Evolutionary conservation across 2,113 vertebrate genomes (phyloP).

Genomic region (Nyctereutes procyonoides): DNA sequence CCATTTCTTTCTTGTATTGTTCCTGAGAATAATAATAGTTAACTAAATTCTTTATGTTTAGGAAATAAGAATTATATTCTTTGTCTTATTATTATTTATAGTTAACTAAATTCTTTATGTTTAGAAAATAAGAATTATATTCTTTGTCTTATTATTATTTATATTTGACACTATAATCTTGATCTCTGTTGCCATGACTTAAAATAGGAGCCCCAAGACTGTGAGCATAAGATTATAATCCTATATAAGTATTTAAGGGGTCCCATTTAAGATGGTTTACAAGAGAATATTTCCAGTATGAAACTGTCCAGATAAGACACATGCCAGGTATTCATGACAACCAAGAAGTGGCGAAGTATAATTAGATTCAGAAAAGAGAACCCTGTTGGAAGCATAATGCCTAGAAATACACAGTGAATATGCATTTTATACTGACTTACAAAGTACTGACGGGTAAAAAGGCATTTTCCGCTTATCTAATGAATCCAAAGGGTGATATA

Average conservation of each 20-base stretch:
- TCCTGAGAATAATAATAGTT: constrained; percentile 49
- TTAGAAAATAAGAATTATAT: constrained; percentile 56
- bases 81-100: constrained; percentile 33
- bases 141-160: constrained; percentile 35
- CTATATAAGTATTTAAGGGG: constrained; percentile 11
- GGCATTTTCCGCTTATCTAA: not conserved
- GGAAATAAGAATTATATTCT: constrained; percentile 52
- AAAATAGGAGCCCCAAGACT: not conserved
- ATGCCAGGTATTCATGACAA: not conserved
- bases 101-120: constrained; percentile 25
- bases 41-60: constrained; percentile 26
- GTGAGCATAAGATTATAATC: not conserved
- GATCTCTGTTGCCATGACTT: not conserved
- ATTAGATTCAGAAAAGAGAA: constrained; percentile 38
- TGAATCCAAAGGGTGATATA: not conserved
- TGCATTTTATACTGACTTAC: not conserved
- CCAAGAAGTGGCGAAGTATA: constrained; percentile 5
- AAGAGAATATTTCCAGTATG: constrained; percentile 15
- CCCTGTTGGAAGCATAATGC: not conserved
- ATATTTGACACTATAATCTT: constrained; percentile 22
- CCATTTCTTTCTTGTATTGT: not conserved
- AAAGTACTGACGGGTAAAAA: not conserved
- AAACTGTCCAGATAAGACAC: constrained; percentile 38
- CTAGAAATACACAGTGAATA: not conserved
- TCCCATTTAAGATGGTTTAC: not conserved